phyloP scores from a whole-genome alignment of 1,140 invertebrate species.

The Adoxophyes honmai region DNA sequence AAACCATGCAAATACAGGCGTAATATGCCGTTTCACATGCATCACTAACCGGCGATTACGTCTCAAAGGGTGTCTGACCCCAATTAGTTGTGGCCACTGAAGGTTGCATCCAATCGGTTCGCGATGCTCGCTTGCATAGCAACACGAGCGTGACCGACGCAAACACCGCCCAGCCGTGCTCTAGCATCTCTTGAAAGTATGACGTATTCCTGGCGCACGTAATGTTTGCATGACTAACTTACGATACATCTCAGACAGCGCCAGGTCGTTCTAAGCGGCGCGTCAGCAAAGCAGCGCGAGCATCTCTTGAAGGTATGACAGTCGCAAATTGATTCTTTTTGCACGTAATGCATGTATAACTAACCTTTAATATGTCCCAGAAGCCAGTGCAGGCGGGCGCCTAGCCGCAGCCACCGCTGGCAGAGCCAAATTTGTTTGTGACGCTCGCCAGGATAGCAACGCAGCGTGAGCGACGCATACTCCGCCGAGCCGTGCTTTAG shows the following conservation, averaged over 20 bases:
- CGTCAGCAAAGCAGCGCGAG: conserved; percentile 81
- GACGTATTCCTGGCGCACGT: too few species aligned
- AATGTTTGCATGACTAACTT: too few species aligned
- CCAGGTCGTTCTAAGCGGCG: conserved; percentile 78
- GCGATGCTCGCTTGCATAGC: background rate
- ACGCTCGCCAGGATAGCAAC: background rate
- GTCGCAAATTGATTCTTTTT: too few species aligned
- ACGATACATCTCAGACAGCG: conserved; percentile 84
- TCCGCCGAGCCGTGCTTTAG: background rate
- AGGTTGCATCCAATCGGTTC: background rate
- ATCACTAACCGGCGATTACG: conserved; percentile 55
- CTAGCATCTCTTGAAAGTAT: too few species aligned
- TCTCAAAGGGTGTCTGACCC: conserved; percentile 82
- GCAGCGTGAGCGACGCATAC: background rate
- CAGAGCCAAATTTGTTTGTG: background rate
- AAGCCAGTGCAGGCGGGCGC: conserved; percentile 79
- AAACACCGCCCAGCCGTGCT: background rate
- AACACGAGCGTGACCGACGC: background rate
- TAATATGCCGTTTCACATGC: too few species aligned
- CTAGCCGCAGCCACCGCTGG: conserved; percentile 37
- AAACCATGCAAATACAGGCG: too few species aligned
- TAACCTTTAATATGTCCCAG: conserved; percentile 78
- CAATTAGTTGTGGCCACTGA: conserved; percentile 36
- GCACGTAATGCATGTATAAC: too few species aligned
- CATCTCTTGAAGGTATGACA: too few species aligned